Base-by-base conservation (phyloP, 2,888 invertebrate species). In the Mythimna impura region DNA sequence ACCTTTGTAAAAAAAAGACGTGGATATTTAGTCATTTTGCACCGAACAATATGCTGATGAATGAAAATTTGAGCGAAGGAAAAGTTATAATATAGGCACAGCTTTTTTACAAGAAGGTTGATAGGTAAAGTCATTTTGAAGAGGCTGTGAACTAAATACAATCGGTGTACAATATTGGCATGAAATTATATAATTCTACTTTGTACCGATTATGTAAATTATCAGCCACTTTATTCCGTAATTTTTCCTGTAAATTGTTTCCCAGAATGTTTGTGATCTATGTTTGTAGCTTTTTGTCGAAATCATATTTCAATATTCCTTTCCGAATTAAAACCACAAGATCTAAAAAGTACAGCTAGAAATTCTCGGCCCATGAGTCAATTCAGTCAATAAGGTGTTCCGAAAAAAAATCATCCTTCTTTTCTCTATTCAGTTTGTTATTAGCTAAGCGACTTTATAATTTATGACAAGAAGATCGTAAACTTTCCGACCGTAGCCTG, bases 401-500 rank as follows among this genome's bases (percentile, higher is more conserved):
- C 12, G 22, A 20, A 55, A 70, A 65, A 50, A 64, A 63, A 10
- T 9, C 57, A 40, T 14, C 9, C 2, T 54, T 30, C 47, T 76
- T 74, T 67, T 72, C 12, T 71, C 9, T 22, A 43, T 55, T 50
- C 43, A 61, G 73, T 71, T 71, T 63, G 65, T 73, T 63, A n/a
- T 67, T 71, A 71, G 65, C 69, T 52, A 78, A 8, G 47, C 58
- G 50, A 64, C n/a, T 80, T 77, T 7, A 69, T 72, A 65, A 82
- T 69, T 78, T 81, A 81, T 76, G 65, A 69, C 71, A 22, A 47
- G 61, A 68, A 61, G 67, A 62, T 82, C 54, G 66, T 71, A 77
- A 73, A 83, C 80, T 84, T 80, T 80, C 57, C 61, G 20, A 17
- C 66, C 63, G 63, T 63, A 73, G 60, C 66, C 55, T 65, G 66